Base-by-base conservation (phyloP, 2,113 vertebrate species). In the Misgurnus anguillicaudatus region DNA sequence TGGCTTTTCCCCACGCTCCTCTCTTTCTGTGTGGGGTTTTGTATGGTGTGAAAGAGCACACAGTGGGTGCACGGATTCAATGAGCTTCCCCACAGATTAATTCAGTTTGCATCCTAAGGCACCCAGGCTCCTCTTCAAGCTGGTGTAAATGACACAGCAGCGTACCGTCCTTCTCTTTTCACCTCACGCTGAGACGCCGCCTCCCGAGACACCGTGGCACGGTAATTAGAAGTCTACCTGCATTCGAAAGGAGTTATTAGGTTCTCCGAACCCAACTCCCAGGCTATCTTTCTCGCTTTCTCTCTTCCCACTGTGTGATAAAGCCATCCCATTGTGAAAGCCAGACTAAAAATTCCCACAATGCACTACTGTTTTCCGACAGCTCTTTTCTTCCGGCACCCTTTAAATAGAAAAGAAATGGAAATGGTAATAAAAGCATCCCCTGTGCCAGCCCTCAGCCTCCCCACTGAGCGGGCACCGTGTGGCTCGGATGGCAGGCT, bases 401-500 rank as follows among this genome's bases (percentile, higher is more conserved):
- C 63, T 81, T 69, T 78, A 70, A 78, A 81, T 72, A 75, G n/a
- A 9, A 57, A 53, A 65, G 74, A 38, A 76, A 67, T 68, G n/a
- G 38, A 21, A 79, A 69, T 74, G 39, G 60, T 83, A 82, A 82
- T 86, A 73, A 86, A 87, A 87, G 64, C 69, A 79, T 86, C 81
- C 74, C 61, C 19, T 67, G 4, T 77, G 85, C 82, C 85, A 64
- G 81, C 80, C 61, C 51, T 87, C 72, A 48, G 81, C 78, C 82
- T 79, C 84, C 86, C 85, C 77, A 83, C 58, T 73, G 88, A 83
- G 83, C 79, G 14, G 80, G 85, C 88, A 90, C 89, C 89, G 86
- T 82, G 77, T 80, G 45, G 85, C 87, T 57, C 90, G 91, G 92
- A 91, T 93, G 91, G 91, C 64, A 74, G 80, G 68, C 78, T 90